phyloP scores from a whole-genome alignment of 2,888 invertebrate species.

The Macaria notata region DNA sequence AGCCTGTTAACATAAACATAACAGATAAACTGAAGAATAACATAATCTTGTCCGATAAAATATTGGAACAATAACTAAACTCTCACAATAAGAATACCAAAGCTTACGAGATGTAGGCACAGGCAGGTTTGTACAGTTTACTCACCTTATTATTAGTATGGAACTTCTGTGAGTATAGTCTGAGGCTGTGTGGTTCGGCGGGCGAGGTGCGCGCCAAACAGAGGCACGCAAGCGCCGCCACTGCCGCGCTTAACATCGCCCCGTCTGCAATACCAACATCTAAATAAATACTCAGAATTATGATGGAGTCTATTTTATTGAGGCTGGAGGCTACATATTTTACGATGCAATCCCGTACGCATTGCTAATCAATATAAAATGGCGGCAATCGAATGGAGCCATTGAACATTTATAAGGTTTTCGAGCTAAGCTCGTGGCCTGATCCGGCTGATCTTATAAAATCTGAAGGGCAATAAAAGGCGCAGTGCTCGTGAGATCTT shows the following conservation, averaged over 20 bases:
- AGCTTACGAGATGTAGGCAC: too few relatives aligned
- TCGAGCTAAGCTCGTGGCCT: not conserved
- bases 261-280: slow-evolving; percentile 51
- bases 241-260: slow-evolving; percentile 76
- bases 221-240: slow-evolving; percentile 76
- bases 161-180: slow-evolving; percentile 55
- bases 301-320: too few relatives aligned
- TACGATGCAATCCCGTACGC: too few relatives aligned
- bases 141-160: slow-evolving; percentile 50
- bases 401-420: too few relatives aligned
- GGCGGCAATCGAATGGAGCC: too few relatives aligned
- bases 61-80: too few relatives aligned
- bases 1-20: not conserved
- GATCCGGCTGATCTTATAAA: slow-evolving; percentile 1
- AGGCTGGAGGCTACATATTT: too few relatives aligned
- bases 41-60: too few relatives aligned
- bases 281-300: not conserved
- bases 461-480: slow-evolving; percentile 4
- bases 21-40: too few relatives aligned
- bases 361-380: too few relatives aligned
- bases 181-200: slow-evolving; percentile 59
- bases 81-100: too few relatives aligned
- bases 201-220: slow-evolving; percentile 75
- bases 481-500: not conserved
- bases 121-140: not conserved